These are phyloP conservation scores for Chironomus tentans DNA, from an alignment of 2,888 invertebrate genomes.

Conservation along the genomic window DNA sequence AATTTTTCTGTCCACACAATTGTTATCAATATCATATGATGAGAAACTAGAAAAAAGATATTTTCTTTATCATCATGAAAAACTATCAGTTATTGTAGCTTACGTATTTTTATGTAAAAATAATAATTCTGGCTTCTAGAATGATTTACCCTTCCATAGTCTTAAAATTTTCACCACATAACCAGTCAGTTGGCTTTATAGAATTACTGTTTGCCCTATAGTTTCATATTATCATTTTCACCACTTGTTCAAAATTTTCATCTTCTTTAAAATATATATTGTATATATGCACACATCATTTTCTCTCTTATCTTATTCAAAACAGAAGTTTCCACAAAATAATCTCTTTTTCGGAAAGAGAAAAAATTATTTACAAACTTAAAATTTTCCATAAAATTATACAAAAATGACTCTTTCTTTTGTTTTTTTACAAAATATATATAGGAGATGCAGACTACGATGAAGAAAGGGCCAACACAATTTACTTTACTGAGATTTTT, in stretches of 20 bases:
- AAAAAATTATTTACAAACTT: background rate
- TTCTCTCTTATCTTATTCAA: background rate
- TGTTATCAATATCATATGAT: no score
- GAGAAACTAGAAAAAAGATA: no score
- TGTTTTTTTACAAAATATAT: background rate
- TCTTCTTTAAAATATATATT: no score
- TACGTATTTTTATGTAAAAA: no score
- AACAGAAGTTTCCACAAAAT: slow-evolving; percentile 8
- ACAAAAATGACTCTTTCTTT: background rate
- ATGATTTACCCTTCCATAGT: no score
- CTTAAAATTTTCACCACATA: no score
- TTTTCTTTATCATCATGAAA: no score
- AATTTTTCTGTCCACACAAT: no score
- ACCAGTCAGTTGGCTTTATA: no score
- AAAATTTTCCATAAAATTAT: background rate
- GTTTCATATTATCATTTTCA: background rate
- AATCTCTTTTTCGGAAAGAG: background rate
- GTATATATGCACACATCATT: background rate
- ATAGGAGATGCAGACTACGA: background rate
- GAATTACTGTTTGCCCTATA: background rate
- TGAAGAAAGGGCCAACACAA: background rate
- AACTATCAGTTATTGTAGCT: no score
- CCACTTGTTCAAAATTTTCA: background rate
- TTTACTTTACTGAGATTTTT: slow-evolving; percentile 1
- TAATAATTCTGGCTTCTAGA: no score